Evolutionary conservation across 2,113 vertebrate species (phyloP), one percentile per base, ranked within the genome.

Genomic region (Pongo abelii): DNA sequence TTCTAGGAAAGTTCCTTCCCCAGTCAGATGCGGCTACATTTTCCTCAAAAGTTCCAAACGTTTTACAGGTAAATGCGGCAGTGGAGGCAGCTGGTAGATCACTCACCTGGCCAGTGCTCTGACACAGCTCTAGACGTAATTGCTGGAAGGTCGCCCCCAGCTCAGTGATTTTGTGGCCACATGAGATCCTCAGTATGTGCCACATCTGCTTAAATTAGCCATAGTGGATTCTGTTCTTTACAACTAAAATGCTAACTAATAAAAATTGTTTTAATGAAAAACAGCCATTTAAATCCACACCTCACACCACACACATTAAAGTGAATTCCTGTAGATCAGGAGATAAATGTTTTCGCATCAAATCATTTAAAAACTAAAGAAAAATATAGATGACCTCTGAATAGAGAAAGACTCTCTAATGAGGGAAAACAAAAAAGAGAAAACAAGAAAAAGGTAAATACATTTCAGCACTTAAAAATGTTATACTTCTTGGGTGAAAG

Each of bases 341-440:
- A 17, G 80, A 88, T 64, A 96, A 89, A 75, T 74, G 61, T 89
- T 89, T 92, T 67, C 22, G 79, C 78, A 69, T 74, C 17, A 94
- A 84, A 85, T 23, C 9, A 35, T 96, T 83, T 83, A 22, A 30
- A 85, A 86, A 43, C 46, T 75, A 30, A 46, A n/a, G 35, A n/a
- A 20, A 38, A n/a, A 38, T 70, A 70, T 22, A 69, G 32, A 69
- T n/a, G 67, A 69, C 67, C 32, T 69, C 67, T 69, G 6, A 69
- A n/a, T 18, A 77, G 74, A 70, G 17, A 91, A 59, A 7, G 38
- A 91, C 70, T 84, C 13, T 43, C 32, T 80, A 75, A 93, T 40
- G 22, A 77, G 23, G 5, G 67, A 16, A 16, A 27, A 55, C 7
- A 30, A 27, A 61, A 55, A 4, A 27, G 35, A 35, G 32, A 69